A percentile compares a stretch with the other conserved stretches of the same genome.
phyloP scores from a whole-genome alignment of 2,888 invertebrate species.

The Rhyacophila evoluta region DNA sequence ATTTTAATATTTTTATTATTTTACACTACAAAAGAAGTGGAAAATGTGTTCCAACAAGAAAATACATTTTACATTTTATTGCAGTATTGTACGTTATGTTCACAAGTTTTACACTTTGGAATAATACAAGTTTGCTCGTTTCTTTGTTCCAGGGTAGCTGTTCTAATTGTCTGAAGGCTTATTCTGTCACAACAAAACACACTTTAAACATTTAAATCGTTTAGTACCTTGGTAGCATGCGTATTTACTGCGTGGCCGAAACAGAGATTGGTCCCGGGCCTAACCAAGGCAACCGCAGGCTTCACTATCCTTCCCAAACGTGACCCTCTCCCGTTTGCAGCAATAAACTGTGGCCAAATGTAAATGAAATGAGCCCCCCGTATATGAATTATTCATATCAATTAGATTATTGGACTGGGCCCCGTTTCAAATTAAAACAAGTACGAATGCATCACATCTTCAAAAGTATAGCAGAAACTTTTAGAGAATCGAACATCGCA shows the following conservation, averaged over 20 bases:
- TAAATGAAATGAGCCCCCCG: slow-evolving; percentile 51
- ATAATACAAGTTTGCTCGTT: too few relatives aligned
- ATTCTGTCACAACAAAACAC: background rate
- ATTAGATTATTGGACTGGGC: slow-evolving; percentile 53
- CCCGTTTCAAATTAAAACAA: slow-evolving; percentile 46
- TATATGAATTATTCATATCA: slow-evolving; percentile 54
- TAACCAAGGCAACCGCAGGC: slow-evolving; percentile 25
- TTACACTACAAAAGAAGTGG: too few relatives aligned
- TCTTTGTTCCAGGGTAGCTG: too few relatives aligned
- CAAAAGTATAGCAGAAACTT: slow-evolving; percentile 22
- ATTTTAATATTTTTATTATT: too few relatives aligned
- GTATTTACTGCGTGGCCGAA: background rate
- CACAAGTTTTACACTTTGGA: too few relatives aligned
- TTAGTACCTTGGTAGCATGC: slow-evolving; percentile 2
- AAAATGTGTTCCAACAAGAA: too few relatives aligned
- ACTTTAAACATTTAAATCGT: background rate
- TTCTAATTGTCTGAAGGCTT: too few relatives aligned
- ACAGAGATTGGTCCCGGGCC: slow-evolving; percentile 33
- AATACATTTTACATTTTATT: too few relatives aligned
- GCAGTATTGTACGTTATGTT: too few relatives aligned
- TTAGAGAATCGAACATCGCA: too few relatives aligned
- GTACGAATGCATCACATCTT: slow-evolving; percentile 36
- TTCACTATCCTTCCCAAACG: background rate
- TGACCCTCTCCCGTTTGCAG: background rate
- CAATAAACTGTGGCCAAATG: slow-evolving; percentile 53